Percentiles rank a stretch among this genome's conserved stretches.
phyloP scores from a whole-genome alignment of 2,113 vertebrate genomes.

The Cacatua alba region DNA sequence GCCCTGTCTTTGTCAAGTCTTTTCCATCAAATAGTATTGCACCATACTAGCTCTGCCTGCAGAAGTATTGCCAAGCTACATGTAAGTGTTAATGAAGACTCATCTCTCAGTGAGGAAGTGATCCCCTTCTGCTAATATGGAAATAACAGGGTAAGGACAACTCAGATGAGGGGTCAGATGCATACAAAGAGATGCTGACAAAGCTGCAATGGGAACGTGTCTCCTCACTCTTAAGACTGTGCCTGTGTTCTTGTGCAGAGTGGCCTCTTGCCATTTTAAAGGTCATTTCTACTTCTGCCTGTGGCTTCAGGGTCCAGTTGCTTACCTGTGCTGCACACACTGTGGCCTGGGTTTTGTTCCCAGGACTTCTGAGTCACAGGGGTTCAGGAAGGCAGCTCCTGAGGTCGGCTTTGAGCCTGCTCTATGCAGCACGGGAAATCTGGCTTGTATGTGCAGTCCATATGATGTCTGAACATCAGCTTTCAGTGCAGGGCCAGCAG shows the following conservation, averaged over 20 bases:
- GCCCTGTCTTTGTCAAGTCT: neutral
- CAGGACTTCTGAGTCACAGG: fast-evolving
- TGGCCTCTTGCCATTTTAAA: neutral
- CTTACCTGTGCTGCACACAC: neutral
- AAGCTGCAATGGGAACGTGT: neutral
- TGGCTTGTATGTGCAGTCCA: fast-evolving
- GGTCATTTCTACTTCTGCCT: neutral
- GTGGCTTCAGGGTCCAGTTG: neutral
- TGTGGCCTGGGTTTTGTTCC: neutral
- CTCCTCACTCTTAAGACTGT: neutral
- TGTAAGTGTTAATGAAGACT: neutral
- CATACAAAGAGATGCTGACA: neutral
- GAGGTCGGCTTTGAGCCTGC: fast-evolving
- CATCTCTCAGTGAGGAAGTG: neutral
- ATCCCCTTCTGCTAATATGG: neutral
- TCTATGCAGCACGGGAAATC: neutral
- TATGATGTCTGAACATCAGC: fast-evolving
- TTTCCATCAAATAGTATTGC: neutral
- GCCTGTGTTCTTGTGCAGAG: neutral
- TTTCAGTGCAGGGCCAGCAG: neutral
- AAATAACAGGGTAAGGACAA: neutral
- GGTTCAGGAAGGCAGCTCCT: neutral
- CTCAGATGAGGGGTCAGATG: neutral
- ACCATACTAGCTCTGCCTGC: neutral
- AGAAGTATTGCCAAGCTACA: neutral